Base-by-base conservation (phyloP, 1,140 invertebrate species). In the Drosophila busckii region DNA sequence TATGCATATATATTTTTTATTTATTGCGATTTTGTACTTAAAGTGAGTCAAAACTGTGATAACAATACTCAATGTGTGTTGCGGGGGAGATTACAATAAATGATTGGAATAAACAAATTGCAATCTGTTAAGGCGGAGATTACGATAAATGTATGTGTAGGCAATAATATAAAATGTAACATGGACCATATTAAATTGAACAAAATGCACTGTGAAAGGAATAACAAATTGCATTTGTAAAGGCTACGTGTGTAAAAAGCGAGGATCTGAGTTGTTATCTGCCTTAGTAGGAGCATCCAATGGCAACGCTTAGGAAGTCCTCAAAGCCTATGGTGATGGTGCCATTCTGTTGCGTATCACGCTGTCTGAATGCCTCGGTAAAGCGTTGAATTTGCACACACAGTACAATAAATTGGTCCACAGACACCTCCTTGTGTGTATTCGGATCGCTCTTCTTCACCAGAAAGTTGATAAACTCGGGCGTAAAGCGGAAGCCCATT, bases 401-500 rank as follows among this genome's bases (percentile, higher is more conserved):
- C 1, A 94, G 85, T 15, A 96, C 93, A 70, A 97, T 96, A 76
- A 97, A 97, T 55, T 94, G 92, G 88, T 97, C 96, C 17, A 97
- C 92, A 0, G 94, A 93, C 22, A 97, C 91, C 63, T 90, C 90
- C 49, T 90, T 88, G 22, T 92, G 90, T 17, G 88, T 87, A 65
- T 88, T 86, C 1, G 90, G 82, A 88, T 93, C 91, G 80, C 91
- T 92, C 87, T 93, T 93, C 65, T 90, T 90, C 4, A 93, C 89
- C 34, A 97, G 85, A 59, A 93, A 92, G 40, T 90, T 90, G 7
- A 94, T 90, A 78, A 97, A 97, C 20, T 95, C 92, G 3, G 92
- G 91, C 13, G 92, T 91, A 52, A 97, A 92, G 28, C 92, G 90
- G 73, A 95, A 97, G n/a, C 95, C 96, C 95, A 97, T 96, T 89